Conservation (phyloP, 2,113 vertebrate species). For the Pelecanus crispus region DNA sequence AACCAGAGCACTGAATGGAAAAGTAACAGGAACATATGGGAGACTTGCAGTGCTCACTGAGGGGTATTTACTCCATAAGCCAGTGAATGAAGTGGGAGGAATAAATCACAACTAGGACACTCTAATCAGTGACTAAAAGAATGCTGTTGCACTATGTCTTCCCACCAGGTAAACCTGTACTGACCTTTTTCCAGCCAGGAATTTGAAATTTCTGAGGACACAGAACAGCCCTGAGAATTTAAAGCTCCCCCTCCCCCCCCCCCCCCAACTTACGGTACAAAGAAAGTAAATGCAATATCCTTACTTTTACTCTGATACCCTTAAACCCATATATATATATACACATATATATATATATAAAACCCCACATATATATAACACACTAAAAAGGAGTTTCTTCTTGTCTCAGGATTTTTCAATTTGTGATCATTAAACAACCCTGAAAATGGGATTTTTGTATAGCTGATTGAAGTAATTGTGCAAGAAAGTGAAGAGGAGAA, state of each 20-base stretch:
- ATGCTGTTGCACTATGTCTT: neutral
- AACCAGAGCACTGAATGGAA: conserved; percentile 33
- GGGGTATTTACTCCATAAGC: conserved; percentile 13
- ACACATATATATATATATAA: too few relatives aligned
- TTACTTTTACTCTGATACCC: neutral
- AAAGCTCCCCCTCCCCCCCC: too few relatives aligned
- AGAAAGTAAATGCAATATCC: neutral
- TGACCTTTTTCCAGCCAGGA: neutral
- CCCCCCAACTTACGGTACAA: neutral
- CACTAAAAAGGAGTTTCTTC: neutral
- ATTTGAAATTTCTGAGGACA: neutral
- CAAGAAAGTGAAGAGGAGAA: neutral
- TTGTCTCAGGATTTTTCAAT: neutral
- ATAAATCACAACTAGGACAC: neutral
- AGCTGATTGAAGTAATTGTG: neutral
- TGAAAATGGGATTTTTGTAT: neutral
- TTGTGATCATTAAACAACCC: neutral
- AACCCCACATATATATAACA: neutral
- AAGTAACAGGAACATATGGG: conserved; percentile 15
- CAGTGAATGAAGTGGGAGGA: neutral
- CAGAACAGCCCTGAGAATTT: neutral
- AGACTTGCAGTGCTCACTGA: neutral
- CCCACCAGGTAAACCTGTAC: neutral
- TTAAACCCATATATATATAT: neutral
- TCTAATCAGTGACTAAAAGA: neutral